Percentiles rank a stretch among this genome's conserved stretches.
phyloP scores from a whole-genome alignment of 2,888 invertebrate species.

The Acrocyrtus sp. region DNA sequence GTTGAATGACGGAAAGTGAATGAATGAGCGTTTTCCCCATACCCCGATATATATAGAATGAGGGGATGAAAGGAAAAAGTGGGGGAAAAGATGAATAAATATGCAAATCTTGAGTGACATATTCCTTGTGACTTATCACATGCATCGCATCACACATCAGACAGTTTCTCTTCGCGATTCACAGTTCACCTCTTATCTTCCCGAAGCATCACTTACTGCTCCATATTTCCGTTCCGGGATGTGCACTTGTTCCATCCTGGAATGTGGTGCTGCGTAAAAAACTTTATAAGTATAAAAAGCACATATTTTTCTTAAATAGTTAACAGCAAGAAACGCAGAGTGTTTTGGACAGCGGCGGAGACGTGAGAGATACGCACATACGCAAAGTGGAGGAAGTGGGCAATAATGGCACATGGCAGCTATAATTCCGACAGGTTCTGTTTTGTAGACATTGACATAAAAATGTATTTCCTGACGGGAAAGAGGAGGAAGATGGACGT shows the following conservation, averaged over 20 bases:
- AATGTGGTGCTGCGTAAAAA: too few relatives aligned
- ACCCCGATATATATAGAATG: background rate
- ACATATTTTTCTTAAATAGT: too few relatives aligned
- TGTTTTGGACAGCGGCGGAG: conserved; percentile 45
- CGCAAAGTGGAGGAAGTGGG: too few relatives aligned
- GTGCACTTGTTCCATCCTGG: too few relatives aligned
- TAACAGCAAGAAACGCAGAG: background rate
- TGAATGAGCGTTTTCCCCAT: conserved; percentile 20
- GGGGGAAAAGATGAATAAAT: conserved; percentile 49
- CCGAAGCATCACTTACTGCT: conserved; percentile 3
- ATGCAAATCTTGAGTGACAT: conserved; percentile 50
- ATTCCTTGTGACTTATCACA: conserved; percentile 51
- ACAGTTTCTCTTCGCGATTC: background rate
- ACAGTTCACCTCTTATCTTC: conserved; percentile 17
- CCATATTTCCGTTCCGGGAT: background rate
- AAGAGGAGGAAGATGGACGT: too few relatives aligned
- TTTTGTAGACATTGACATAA: too few relatives aligned
- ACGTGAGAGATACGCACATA: conserved; percentile 15
- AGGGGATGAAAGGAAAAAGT: conserved; percentile 41
- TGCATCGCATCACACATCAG: conserved; percentile 42
- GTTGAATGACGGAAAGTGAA: conserved; percentile 15
- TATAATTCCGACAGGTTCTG: too few relatives aligned
- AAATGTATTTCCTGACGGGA: too few relatives aligned
- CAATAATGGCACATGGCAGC: conserved; percentile 24
- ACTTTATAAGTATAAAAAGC: too few relatives aligned